Evolutionary conservation across 2,113 vertebrate genomes (phyloP), one percentile per base, ranked within the genome.

Genomic region (Chaetops frenatus): DNA sequence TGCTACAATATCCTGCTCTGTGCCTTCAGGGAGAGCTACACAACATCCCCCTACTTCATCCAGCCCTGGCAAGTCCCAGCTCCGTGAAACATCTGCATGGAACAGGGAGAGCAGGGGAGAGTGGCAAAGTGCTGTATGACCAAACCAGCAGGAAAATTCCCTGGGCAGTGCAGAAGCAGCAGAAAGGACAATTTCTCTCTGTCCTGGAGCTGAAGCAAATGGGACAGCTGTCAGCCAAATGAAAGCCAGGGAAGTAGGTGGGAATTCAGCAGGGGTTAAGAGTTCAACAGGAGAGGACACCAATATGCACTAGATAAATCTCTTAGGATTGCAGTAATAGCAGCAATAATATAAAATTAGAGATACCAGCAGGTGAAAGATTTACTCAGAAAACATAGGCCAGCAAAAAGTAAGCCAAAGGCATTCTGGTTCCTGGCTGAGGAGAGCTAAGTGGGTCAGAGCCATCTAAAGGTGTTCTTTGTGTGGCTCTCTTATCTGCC

Each of bases 401-500:
- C 2, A 9, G 67, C 72, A 87, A 65, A 91, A 92, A 94, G 36
- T 53, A 81, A 74, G 84, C 83, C 42, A 76, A 91, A 95, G 50
- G 56, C 27, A 58, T 66, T 44, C 62, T 92, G 24, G 54, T 22
- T 95, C 45, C 50, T 5, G 29, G 74, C 35, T 90, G 56, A 82
- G 86, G 79, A 88, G 87, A 83, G 47, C 33, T 92, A 96, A 93
- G 11, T 89, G 90, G 81, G 89, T 96, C 91, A 95, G 45, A 91
- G 66, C 33, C 92, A 84, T 40, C 54, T 35, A 56, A 91, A 95
- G 38, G 74, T 60, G 47, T 56, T 87, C 81, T 80, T 80, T 47
- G 23, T 66, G 66, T 45, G 33, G 20, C 23, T 83, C 58, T 90
- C 90, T 85, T 66, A 88, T 67, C 78, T 80, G 53, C 20, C 40